Conservation (phyloP, 1,140 invertebrate genomes). For the Lepidurus packardi region DNA sequence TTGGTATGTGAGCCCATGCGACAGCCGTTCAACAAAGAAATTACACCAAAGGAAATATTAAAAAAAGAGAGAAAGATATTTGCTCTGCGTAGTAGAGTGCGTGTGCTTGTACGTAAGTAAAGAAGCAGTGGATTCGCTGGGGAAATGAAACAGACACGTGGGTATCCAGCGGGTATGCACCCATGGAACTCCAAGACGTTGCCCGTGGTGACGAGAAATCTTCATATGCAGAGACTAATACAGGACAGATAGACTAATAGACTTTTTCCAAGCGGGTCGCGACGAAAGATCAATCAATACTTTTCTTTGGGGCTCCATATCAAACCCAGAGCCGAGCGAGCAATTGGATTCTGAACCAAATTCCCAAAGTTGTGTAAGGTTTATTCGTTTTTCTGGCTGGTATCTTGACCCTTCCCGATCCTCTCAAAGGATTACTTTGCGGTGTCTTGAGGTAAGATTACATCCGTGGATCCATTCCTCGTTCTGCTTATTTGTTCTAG, state of each 20-base stretch:
- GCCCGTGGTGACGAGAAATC: background rate
- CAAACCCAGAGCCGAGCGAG: background rate
- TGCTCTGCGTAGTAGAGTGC: no score
- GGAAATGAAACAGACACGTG: background rate
- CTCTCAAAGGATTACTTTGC: no score
- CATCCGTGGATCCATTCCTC: no score
- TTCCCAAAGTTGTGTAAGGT: no score
- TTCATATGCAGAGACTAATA: background rate
- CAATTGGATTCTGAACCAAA: no score
- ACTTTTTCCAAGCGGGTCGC: background rate
- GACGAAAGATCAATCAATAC: background rate
- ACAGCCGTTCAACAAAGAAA: no score
- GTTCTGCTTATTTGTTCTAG: no score
- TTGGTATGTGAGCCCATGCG: background rate
- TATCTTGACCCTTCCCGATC: no score
- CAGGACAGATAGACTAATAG: slow-evolving; percentile 5
- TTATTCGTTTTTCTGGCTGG: no score
- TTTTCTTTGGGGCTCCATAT: background rate
- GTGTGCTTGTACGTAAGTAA: background rate
- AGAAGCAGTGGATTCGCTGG: background rate
- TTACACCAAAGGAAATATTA: no score
- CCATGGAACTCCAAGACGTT: background rate
- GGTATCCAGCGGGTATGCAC: background rate
- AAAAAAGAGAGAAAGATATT: no score
- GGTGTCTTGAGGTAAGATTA: no score